Base-by-base conservation (phyloP, 2,888 invertebrate species). In the Tachina grossa region DNA sequence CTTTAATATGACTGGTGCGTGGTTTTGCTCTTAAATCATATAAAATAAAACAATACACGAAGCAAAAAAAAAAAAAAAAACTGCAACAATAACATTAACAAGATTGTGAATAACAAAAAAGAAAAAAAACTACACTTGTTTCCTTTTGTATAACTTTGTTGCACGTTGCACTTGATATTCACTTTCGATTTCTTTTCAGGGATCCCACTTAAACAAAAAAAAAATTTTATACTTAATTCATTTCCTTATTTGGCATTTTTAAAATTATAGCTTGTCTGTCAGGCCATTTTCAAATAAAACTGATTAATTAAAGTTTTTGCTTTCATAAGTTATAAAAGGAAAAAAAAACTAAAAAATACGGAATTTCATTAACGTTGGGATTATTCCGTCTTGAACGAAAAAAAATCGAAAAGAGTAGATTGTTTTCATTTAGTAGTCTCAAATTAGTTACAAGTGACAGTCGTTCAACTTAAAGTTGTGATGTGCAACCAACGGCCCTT, bases 121-220 rank as follows among this genome's bases (percentile, higher is more conserved):
- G 13, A 53, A 65, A 13, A 43, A 71, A 68, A 53, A 55, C 69
- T 84, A 68, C 83, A 72, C 83, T 83, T 79, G 83, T 80, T 81
- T 78, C 61, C 49, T 72, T 53, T 78, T 71, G 51, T 63, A 51
- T 72, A 16, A 19, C 45, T 55, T 55, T 49, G 63, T 57, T 59
- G 80, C 78, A 75, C 41, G 78, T 81, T 79, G 83, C 84, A 87
- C 84, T 83, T 80, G 83, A 85, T 83, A 61, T 84, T 83, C 85
- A 83, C 87, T 87, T 87, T 87, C 87, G 75, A 83, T 87, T 87
- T 87, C 87, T 69, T 87, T 87, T 85, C 87, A 87, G 82, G 81
- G 79, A 80, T 74, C 74, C 65, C 77, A 77, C n/a, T n/a, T n/a
- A n/a, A n/a, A n/a, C n/a, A n/a, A n/a, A n/a, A n/a, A n/a, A n/a